These are phyloP conservation scores for Orthosia gothica DNA, from an alignment of 2,888 invertebrate genomes.

Conservation along the genomic window DNA sequence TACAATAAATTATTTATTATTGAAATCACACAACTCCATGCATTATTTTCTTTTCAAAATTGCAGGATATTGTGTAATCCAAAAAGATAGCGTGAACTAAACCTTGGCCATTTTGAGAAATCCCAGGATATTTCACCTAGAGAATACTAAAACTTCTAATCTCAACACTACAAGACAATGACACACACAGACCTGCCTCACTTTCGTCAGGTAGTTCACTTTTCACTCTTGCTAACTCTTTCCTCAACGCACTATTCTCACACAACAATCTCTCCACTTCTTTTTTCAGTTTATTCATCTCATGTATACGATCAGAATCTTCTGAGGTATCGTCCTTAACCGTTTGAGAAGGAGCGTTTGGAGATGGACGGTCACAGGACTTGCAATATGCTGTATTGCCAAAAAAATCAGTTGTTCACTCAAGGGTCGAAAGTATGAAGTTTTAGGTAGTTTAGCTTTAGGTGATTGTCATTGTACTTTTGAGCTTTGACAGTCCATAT, in stretches of 20 bases:
- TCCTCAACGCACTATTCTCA: slow-evolving; percentile 80
- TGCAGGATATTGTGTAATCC: no score
- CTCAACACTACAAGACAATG: slow-evolving; percentile 48
- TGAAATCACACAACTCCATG: no score
- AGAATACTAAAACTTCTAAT: no score
- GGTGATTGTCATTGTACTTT: neutral
- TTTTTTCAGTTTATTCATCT: slow-evolving; percentile 73
- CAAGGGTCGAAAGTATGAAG: neutral
- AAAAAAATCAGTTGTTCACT: slow-evolving; percentile 49
- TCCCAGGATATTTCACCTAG: no score
- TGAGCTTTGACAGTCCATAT: slow-evolving; percentile 9
- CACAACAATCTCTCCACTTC: slow-evolving; percentile 75
- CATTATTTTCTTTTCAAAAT: no score
- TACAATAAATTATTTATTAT: no score
- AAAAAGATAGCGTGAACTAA: no score
- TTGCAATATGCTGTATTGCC: slow-evolving; percentile 67
- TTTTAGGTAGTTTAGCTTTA: neutral
- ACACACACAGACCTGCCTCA: slow-evolving; percentile 69
- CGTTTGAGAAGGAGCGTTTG: slow-evolving; percentile 7
- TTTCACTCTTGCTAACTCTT: slow-evolving; percentile 77
- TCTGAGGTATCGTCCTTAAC: slow-evolving; percentile 29
- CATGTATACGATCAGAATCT: slow-evolving; percentile 64
- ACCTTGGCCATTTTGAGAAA: no score
- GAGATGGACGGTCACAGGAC: neutral
- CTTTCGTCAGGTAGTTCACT: slow-evolving; percentile 47